Conservation (phyloP, 2,797 vertebrate species). For the Schizopygopsis pylzovi region DNA sequence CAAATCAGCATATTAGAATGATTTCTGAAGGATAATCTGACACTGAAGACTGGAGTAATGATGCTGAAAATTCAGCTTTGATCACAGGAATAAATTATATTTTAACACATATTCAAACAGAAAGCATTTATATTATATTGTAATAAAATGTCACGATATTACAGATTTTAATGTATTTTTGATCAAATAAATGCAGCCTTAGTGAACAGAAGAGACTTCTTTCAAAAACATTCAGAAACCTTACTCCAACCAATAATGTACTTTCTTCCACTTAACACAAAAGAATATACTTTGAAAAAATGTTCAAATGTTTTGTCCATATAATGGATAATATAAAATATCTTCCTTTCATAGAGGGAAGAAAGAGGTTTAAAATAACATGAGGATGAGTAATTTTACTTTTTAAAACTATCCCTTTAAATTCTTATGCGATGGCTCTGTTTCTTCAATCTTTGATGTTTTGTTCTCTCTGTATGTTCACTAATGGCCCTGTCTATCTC, state of each 20-base stretch:
- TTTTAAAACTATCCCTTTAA: background rate
- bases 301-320: no score
- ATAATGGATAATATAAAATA: no score
- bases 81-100: background rate
- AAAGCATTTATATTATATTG: background rate
- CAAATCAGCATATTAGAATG: no score
- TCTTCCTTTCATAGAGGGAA: background rate
- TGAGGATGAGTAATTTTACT: background rate
- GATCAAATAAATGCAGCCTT: no score
- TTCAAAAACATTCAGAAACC: no score
- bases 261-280: no score
- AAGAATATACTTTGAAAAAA: no score
- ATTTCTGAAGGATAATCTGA: background rate
- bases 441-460: slow-evolving; percentile 66
- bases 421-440: slow-evolving; percentile 66
- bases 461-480: slow-evolving; percentile 60
- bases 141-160: no score
- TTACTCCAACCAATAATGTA: no score
- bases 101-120: background rate
- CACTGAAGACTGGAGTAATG: background rate
- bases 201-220: no score
- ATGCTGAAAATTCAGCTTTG: background rate
- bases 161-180: background rate
- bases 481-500: slow-evolving; percentile 63
- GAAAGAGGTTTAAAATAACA: background rate